phyloP scores from a whole-genome alignment of 1,140 invertebrate genomes.

The Globodera ellingtonae region DNA sequence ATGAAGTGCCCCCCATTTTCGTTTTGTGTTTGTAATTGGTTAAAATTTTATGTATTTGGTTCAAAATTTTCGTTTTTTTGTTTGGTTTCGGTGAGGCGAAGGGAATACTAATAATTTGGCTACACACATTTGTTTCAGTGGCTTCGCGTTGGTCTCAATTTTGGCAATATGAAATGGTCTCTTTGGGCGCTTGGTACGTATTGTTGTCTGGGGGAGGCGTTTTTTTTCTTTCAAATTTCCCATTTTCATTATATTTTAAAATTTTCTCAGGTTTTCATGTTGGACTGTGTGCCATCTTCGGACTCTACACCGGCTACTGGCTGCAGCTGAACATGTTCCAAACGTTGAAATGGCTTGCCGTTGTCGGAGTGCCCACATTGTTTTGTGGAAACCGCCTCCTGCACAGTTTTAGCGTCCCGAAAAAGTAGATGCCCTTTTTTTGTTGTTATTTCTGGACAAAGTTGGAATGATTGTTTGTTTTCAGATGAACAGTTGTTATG shows the following conservation, averaged over 20 bases:
- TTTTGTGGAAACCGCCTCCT: constrained; percentile 85
- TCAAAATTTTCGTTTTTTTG: too few relatives aligned
- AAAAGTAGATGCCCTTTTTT: too few relatives aligned
- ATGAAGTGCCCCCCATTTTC: too few relatives aligned
- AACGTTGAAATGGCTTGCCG: constrained; percentile 84
- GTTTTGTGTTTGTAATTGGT: too few relatives aligned
- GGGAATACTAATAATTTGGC: too few relatives aligned
- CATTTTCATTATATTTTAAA: too few relatives aligned
- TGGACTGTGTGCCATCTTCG: constrained; percentile 80
- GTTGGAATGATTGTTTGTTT: too few relatives aligned
- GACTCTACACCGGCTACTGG: constrained; percentile 86
- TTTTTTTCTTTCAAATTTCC: too few relatives aligned
- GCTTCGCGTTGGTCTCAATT: constrained; percentile 83
- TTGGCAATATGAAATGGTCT: constrained; percentile 79
- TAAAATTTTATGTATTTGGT: too few relatives aligned
- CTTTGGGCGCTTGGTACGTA: constrained; percentile 73
- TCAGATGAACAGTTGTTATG: too few relatives aligned
- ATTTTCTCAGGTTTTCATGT: constrained; percentile 75
- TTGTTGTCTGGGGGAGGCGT: neutral
- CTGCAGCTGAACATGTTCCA: constrained; percentile 86
- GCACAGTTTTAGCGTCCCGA: constrained; percentile 15
- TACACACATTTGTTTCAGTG: constrained; percentile 70
- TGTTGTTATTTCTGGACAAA: too few relatives aligned
- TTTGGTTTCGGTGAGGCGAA: too few relatives aligned
- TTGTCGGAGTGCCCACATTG: constrained; percentile 82